Conservation (phyloP, 2,113 vertebrate genomes). For the Pica pica region DNA sequence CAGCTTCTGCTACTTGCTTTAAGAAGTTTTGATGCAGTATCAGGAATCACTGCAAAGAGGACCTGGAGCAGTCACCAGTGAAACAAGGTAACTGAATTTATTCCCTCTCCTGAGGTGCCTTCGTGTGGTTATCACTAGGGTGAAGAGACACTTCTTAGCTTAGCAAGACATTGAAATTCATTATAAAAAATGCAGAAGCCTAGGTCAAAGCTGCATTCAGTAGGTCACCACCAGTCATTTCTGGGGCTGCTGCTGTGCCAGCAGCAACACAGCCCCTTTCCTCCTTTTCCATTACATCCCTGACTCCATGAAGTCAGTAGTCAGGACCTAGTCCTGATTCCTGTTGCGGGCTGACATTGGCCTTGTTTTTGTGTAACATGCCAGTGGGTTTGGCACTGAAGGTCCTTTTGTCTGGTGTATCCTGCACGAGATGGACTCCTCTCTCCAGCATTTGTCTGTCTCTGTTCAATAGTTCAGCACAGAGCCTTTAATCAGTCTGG, state of each 20-base stretch:
- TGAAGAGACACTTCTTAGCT: neutral
- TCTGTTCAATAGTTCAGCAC: neutral
- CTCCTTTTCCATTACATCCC: neutral
- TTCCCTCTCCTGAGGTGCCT: neutral
- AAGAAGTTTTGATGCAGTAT: neutral
- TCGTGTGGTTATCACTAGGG: neutral
- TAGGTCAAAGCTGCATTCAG: neutral
- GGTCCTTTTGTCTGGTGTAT: neutral
- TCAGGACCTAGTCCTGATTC: neutral
- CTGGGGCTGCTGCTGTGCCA: neutral
- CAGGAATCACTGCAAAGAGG: neutral
- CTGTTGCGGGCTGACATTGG: fast-evolving
- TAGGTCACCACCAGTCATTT: neutral
- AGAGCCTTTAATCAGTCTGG: neutral
- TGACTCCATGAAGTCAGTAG: neutral
- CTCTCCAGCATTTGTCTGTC: neutral
- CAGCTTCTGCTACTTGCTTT: neutral
- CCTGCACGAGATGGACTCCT: neutral
- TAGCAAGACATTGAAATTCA: neutral
- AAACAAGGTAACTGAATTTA: neutral
- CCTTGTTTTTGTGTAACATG: neutral
- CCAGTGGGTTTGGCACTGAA: neutral
- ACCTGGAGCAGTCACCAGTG: neutral
- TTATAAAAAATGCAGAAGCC: neutral
- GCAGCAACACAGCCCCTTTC: neutral